Conservation (phyloP, 2,888 invertebrate species). For the Geophilus truncorum region DNA sequence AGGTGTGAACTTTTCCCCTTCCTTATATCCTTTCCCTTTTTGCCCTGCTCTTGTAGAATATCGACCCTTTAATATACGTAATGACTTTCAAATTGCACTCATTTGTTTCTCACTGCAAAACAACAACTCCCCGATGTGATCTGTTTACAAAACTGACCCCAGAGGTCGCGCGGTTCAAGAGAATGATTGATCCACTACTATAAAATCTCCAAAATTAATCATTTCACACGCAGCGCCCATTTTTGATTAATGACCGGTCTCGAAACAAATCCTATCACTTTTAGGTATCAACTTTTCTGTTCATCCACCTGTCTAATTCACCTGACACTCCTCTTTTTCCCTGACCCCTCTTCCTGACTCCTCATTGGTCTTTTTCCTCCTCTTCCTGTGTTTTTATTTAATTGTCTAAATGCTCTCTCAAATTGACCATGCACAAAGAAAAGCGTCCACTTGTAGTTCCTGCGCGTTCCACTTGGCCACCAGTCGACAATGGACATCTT, state of each 20-base stretch:
- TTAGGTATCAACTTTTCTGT: constrained; percentile 19
- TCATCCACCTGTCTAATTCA: constrained; percentile 25
- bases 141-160: neutral
- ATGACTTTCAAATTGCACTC: neutral
- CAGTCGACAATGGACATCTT: constrained; percentile 1
- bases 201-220: constrained; percentile 14
- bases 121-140: neutral
- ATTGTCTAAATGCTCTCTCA: constrained; percentile 27
- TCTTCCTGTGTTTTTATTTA: constrained; percentile 27
- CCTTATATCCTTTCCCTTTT: neutral
- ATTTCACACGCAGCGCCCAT: neutral
- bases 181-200: neutral
- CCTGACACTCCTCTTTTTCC: constrained; percentile 25
- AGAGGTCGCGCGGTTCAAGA: neutral
- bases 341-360: constrained; percentile 2
- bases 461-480: constrained; percentile 12
- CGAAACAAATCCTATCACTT: constrained; percentile 16
- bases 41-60: neutral
- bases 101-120: neutral
- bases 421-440: constrained; percentile 27
- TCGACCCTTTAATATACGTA: neutral
- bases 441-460: constrained; percentile 25
- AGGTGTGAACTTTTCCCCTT: neutral
- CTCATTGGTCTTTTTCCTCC: neutral
- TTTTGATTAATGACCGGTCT: neutral